These are phyloP conservation scores for Eonycteris spelaea DNA, from an alignment of 2,113 vertebrate species.

Conservation along the genomic window DNA sequence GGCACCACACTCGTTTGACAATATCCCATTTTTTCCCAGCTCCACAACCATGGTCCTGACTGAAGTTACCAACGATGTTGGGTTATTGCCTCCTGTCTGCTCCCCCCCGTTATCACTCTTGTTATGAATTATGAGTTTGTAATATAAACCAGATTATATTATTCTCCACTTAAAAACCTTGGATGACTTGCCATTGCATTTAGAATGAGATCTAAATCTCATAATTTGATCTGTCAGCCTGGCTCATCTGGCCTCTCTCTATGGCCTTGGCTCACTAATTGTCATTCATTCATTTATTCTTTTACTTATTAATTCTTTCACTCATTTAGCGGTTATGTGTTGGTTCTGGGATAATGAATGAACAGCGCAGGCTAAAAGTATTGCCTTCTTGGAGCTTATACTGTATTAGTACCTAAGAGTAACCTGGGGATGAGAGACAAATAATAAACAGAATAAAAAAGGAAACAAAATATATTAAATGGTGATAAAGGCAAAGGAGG, in stretches of 20 bases:
- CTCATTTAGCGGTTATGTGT: background rate
- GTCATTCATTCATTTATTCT: background rate
- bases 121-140: background rate
- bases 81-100: background rate
- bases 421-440: background rate
- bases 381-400: background rate
- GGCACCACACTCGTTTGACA: background rate
- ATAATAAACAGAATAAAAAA: background rate
- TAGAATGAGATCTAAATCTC: background rate
- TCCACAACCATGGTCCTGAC: background rate
- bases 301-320: background rate
- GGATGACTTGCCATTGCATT: background rate
- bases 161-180: background rate
- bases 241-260: background rate
- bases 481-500: background rate
- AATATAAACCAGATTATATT: background rate
- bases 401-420: background rate
- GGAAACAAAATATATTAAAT: background rate
- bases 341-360: background rate
- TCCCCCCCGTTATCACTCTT: background rate
- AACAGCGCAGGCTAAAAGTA: background rate
- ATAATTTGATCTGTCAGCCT: background rate
- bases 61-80: background rate
- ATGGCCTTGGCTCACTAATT: background rate
- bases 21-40: background rate